Base-by-base conservation (phyloP, 2,797 vertebrate genomes). In the Salmo trutta region DNA sequence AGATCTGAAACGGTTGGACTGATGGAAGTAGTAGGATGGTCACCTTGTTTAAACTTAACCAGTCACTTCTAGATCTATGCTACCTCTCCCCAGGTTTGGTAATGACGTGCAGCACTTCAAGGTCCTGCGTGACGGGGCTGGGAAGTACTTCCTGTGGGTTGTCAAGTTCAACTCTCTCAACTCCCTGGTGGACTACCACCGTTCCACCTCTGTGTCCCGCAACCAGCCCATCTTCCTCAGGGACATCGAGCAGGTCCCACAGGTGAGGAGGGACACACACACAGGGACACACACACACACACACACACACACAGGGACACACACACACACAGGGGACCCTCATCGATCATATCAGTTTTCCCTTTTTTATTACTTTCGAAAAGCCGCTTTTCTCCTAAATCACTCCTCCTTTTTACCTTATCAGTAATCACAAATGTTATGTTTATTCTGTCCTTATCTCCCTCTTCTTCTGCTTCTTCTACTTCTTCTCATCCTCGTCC, bases 61-160 rank as follows among this genome's bases (percentile, higher is more conserved):
- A 12, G 3, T 64, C n/a, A 24, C 59, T 64, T 10, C 12, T 12
- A 10, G 59, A 14, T 8, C 59, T n/a, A 21, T 64, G n/a, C 59
- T 62, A 6, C 5, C 19, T 52, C 41, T 14, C 29, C 54, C 4
- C 86, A 96, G 95, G 87, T 96, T 96, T 85, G 95, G 96, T 73
- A 96, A 95, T 67, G 96, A 96, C 27, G 95, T 96, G 64, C 96
- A 96, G 90, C 96, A 96, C 90, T 96, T 96, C 89, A 96, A 96
- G 82, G 95, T 96, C 89, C 93, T 96, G 82, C 92, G 96, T 64
- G 96, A 96, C 4, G 96, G 96, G 7, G 95, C 96, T 19, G 96
- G 96, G 27, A 96, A 96, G 84, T 96, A 96, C 54, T 96, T 96
- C 89, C 94, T 96, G 81, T 96, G 96, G 96, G 96, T 96, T 89